Percentiles rank a stretch among this genome's conserved stretches.
Evolutionary conservation across 2,888 invertebrate genomes (phyloP).

Genomic region (Protodeltote pygarga): DNA sequence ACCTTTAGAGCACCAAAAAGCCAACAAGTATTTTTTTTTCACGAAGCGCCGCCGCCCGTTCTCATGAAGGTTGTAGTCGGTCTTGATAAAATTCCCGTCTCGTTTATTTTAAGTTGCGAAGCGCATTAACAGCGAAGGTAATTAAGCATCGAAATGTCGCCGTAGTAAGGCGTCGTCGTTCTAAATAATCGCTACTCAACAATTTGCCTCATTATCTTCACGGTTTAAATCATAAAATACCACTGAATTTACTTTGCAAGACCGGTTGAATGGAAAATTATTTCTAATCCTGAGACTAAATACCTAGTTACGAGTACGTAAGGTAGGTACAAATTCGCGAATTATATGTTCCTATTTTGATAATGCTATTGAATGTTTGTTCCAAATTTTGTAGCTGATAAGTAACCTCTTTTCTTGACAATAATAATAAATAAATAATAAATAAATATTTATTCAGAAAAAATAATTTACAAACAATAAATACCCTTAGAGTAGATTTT

Average conservation of each 20-base stretch:
- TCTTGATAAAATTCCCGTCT: slow-evolving; percentile 69
- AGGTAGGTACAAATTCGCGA: too few species aligned
- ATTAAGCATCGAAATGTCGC: slow-evolving; percentile 81
- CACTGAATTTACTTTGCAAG: slow-evolving; percentile 2
- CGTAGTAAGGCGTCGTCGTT: slow-evolving; percentile 70
- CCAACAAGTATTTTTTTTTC: slow-evolving; percentile 42
- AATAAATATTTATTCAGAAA: too few species aligned
- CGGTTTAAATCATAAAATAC: slow-evolving; percentile 50
- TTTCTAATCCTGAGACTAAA: too few species aligned
- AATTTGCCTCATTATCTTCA: slow-evolving; percentile 49
- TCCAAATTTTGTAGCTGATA: too few species aligned
- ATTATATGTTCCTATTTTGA: too few species aligned
- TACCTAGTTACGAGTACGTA: too few species aligned
- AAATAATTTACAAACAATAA: too few species aligned
- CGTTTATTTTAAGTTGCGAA: slow-evolving; percentile 73
- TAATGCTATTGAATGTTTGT: too few species aligned
- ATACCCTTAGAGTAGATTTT: too few species aligned
- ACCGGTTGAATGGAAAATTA: too few species aligned
- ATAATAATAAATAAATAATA: too few species aligned
- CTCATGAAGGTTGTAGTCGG: slow-evolving; percentile 31
- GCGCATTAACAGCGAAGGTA: slow-evolving; percentile 72
- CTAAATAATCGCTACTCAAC: slow-evolving; percentile 68
- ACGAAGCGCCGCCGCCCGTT: slow-evolving; percentile 22
- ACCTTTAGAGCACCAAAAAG: slow-evolving; percentile 32
- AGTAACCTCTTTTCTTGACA: too few species aligned